Base-by-base conservation (phyloP, 2,888 invertebrate genomes). In the Nephrocerus scutellatus region DNA sequence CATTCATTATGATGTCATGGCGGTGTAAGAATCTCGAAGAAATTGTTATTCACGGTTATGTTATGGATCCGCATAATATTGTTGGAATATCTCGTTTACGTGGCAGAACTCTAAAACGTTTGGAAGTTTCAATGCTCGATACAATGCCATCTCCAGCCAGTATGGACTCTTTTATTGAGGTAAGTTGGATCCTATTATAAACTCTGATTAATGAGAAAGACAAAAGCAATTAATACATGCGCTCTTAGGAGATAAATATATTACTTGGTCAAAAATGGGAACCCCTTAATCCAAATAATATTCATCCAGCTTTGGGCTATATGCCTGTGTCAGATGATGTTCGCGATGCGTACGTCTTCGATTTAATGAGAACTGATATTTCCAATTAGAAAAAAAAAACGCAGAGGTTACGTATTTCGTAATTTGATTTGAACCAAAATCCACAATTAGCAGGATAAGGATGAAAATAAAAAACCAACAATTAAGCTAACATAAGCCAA, bases 1-100 rank as follows among this genome's bases (percentile, higher is more conserved):
- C 76, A 1, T 71, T 78, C 49, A 74, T 77, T 15, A 76, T 77
- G 74, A 60, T 76, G 58, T 73, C 76, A 10, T 78, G 77, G 77
- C 70, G 72, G 38, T 77, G 76, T 56, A 65, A 67, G 34, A 66
- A 70, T 34, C 63, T 77, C 5, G 62, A 71, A 43, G 70, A 73
- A 51, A 68, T 77, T 40, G 72, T 74, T 28, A 62, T 77, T 8
- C 71, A 75, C 48, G 77, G 68, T 21, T 65, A 68, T 44, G 55
- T 62, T 14, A 50, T 68, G 53, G 68, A 68, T 59, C 62, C 65
- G 31, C 63, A 67, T 44, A 66, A 66, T 49, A 54, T 68, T 42
- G 59, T 68, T 22, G 68, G 68, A 22, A 65, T 68, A 39, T 63
- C 66, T 13, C 57, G 68, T 10, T 49, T 68, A 24, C 58, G 66